A percentile compares a stretch with the other conserved stretches of the same genome.
phyloP scores from a whole-genome alignment of 1,140 invertebrate species.

The Pseudomyrmex sp. region DNA sequence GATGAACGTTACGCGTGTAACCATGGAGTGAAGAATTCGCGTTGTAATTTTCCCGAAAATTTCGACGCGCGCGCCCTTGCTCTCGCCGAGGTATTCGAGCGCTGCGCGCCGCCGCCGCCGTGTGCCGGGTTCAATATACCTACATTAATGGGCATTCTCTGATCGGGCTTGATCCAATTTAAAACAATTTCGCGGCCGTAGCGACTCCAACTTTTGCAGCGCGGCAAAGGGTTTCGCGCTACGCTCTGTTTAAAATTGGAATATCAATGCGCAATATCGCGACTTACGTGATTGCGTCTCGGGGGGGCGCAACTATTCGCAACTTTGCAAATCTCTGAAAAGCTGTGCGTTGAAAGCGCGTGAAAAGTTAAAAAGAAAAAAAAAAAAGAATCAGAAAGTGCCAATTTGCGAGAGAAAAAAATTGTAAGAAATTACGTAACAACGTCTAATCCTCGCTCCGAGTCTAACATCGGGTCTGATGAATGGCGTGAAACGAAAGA shows the following conservation, averaged over 20 bases:
- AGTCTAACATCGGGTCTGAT: not conserved
- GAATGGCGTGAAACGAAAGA: not conserved
- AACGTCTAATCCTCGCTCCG: not conserved
- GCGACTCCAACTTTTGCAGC: constrained; percentile 42
- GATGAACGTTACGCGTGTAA: constrained; percentile 74
- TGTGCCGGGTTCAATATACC: constrained; percentile 50
- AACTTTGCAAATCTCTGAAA: not conserved
- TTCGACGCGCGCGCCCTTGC: constrained; percentile 37
- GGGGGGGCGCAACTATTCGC: no score
- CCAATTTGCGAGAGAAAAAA: no score
- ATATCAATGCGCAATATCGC: constrained; percentile 41
- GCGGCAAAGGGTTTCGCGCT: not conserved
- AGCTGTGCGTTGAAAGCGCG: not conserved
- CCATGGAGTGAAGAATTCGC: constrained; percentile 73
- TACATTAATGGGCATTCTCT: constrained; percentile 59
- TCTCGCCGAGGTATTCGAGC: not conserved
- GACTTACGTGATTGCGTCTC: not conserved
- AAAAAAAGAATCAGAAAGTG: no score
- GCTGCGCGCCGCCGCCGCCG: constrained; percentile 15
- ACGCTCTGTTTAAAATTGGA: constrained; percentile 15
- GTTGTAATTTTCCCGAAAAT: constrained; percentile 73
- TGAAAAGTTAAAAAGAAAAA: not conserved
- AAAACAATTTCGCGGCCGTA: constrained; percentile 55
- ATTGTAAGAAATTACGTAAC: no score
- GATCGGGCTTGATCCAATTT: constrained; percentile 54